These are phyloP conservation scores for Xenentodon cancila DNA, from an alignment of 2,797 vertebrate genomes.

Conservation along the genomic window DNA sequence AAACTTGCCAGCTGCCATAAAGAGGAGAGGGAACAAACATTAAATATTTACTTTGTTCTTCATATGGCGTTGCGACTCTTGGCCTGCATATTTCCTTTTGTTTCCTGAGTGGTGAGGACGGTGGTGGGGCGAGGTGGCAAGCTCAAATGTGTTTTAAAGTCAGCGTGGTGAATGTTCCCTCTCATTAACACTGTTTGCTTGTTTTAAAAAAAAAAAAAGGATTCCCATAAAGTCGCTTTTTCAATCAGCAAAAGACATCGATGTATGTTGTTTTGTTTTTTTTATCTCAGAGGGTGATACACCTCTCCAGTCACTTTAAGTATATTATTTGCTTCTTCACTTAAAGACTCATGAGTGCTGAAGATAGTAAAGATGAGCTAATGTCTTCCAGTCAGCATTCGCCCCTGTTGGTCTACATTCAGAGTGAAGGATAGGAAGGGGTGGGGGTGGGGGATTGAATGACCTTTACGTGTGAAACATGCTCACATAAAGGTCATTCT, in stretches of 20 bases:
- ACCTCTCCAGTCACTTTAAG: too few relatives aligned
- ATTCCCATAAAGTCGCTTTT: not conserved
- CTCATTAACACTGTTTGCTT: not conserved
- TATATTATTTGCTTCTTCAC: too few relatives aligned
- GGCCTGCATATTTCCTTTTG: slow-evolving; percentile 76
- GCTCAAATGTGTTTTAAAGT: slow-evolving; percentile 49
- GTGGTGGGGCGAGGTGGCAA: not conserved
- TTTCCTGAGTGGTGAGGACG: slow-evolving; percentile 31
- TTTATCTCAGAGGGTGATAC: too few relatives aligned
- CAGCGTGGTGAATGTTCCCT: not conserved
- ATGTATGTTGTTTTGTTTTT: too few relatives aligned
- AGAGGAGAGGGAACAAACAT: slow-evolving; percentile 76
- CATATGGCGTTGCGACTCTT: slow-evolving; percentile 70
- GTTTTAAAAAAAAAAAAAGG: slow-evolving; percentile 20
- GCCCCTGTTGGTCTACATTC: slow-evolving; percentile 54
- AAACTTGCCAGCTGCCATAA: slow-evolving; percentile 77
- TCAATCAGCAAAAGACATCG: too few relatives aligned
- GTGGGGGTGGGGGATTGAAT: slow-evolving; percentile 3
- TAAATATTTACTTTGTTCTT: slow-evolving; percentile 81
- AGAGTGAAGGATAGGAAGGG: slow-evolving; percentile 24
- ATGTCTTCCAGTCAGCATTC: slow-evolving; percentile 52
- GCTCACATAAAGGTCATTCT: slow-evolving; percentile 57
- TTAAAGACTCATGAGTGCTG: slow-evolving; percentile 8
- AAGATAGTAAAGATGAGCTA: slow-evolving; percentile 57
- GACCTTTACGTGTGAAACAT: slow-evolving; percentile 44